Evolutionary conservation across 2,888 invertebrate genomes (phyloP).

Genomic region (Actias luna): DNA sequence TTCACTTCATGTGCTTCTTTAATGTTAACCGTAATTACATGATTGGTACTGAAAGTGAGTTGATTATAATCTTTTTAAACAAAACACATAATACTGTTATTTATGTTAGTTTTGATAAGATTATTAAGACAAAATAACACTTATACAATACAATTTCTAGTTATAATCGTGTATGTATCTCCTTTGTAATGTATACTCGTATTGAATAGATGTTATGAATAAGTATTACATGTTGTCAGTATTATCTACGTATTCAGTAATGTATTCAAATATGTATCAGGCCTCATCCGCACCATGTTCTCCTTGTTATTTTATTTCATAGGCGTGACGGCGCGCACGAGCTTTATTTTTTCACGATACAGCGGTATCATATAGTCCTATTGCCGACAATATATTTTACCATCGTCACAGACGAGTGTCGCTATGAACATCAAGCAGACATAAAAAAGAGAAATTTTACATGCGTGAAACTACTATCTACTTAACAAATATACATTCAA

Average conservation of each 20-base stretch:
- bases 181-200: slow-evolving; percentile 24
- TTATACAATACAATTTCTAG: too few relatives aligned
- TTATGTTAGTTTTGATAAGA: too few relatives aligned
- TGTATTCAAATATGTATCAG: slow-evolving; percentile 82
- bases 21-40: background rate
- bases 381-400: slow-evolving; percentile 40
- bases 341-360: slow-evolving; percentile 69
- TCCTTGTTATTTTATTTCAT: slow-evolving; percentile 78
- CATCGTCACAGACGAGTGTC: slow-evolving; percentile 26
- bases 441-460: slow-evolving; percentile 9
- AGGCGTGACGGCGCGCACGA: slow-evolving; percentile 71
- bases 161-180: background rate
- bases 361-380: slow-evolving; percentile 55
- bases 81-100: background rate
- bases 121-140: too few relatives aligned
- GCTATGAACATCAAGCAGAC: slow-evolving; percentile 18
- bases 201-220: slow-evolving; percentile 73
- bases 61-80: background rate
- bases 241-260: slow-evolving; percentile 78
- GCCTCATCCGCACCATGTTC: slow-evolving; percentile 74
- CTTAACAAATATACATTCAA: background rate
- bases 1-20: background rate
- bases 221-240: slow-evolving; percentile 69
- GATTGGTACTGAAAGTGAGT: background rate
- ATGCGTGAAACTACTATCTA: slow-evolving; percentile 8